Evolutionary conservation across 2,888 invertebrate genomes (phyloP), one percentile per base, ranked within the genome.

Genomic region (Apocheima hispidaria): DNA sequence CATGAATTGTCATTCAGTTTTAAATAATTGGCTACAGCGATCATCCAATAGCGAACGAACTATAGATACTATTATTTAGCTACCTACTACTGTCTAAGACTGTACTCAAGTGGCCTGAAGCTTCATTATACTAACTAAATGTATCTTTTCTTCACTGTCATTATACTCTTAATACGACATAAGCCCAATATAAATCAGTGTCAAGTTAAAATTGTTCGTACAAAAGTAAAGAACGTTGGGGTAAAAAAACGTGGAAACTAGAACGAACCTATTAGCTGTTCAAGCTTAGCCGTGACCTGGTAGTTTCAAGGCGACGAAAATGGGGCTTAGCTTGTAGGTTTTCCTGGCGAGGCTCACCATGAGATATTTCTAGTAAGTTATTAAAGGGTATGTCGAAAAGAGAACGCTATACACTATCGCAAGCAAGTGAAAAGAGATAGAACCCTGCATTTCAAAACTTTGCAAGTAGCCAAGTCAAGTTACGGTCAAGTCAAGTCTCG

Each of bases 261-360:
- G 66, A 50, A 56, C 56, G 20, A 52, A 40, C 46, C 46, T 66
- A 62, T 50, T 58, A 65, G 55, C 56, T 58, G 30, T 63, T 63
- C 57, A 66, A 63, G 30, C 33, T 58, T 65, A 51, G 46, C 86
- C 84, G 69, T 86, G 86, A 86, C 84, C 84, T 67, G 71, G 60
- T 66, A 75, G 65, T 75, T 76, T 82, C 82, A 84, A 86, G 86
- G 86, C 72, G 69, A 77, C 73, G 66, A 72, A 77, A 77, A 78
- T 44, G 16, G 33, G 53, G 38, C 33, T 38, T 59, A 26, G 43
- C 43, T 16, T 7, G 20, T 30, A 4, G 9, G 36, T 18, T 20
- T 21, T 12, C 20, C n/a, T n/a, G n/a, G n/a, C n/a, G n/a, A n/a
- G n/a, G n/a, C n/a, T n/a, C n/a, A n/a, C n/a, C n/a, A n/a, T n/a